Base-by-base conservation (phyloP, 2,797 vertebrate genomes). In the Enteromius radiatus region DNA sequence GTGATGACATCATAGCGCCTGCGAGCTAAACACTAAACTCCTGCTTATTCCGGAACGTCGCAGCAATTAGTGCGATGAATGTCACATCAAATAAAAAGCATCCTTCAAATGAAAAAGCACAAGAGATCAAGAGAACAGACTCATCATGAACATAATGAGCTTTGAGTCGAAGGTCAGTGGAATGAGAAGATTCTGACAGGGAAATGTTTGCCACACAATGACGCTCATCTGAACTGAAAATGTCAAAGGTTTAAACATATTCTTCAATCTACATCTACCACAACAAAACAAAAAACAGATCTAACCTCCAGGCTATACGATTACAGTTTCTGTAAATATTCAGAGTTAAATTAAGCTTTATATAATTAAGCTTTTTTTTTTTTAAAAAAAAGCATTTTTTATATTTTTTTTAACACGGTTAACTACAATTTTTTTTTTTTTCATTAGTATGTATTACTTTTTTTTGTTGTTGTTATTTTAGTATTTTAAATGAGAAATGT, bases 171-270 rank as follows among this genome's bases (percentile, higher is more conserved):
- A 65, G 41, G 76, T 64, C 61, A 77, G 33, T 31, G 23, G 47
- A 19, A 41, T 5, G 38, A 77, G 59, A 63, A 15, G 26, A 31
- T 49, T 65, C 59, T 78, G 41, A 78, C 36, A 31, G 15, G 36
- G 19, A 43, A 28, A 76, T 43, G 23, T 76, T 12, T 10, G 2
- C 70, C 36, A 54, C 52, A 41, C 33, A 59, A 41, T 59, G 76
- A 78, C 1, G 43, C 41, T 78, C 43, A 65, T n/a, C 76, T 15
- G 26, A 65, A 23, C 17, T 49, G 76, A 78, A 65, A 78, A 78
- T 78, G 76, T 36, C 76, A 74, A 43, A 31, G 36, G 15, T 26
- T 61, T 59, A 61, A 76, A 19, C 56, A 41, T 74, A 14, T 31
- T n/a, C n/a, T 59, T 52, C 21, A 41, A 38, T 41, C 19, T 75